A percentile compares a stretch with the other conserved stretches of the same genome.
Evolutionary conservation across 1,140 invertebrate genomes (phyloP).

Genomic region (Leptinotarsa defecta): DNA sequence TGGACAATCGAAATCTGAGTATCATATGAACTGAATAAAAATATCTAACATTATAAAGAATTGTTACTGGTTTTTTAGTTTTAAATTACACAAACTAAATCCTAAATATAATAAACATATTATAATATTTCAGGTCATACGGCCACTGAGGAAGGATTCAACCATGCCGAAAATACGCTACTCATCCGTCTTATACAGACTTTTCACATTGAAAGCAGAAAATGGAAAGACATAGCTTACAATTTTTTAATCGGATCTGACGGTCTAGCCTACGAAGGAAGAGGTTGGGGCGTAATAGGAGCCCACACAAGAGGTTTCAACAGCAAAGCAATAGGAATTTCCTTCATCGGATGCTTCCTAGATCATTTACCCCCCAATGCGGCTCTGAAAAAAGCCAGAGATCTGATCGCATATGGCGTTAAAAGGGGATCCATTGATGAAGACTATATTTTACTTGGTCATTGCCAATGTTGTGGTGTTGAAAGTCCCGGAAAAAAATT

Average conservation of each 20-base stretch:
- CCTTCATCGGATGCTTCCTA: constrained; percentile 67
- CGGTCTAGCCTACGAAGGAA: constrained; percentile 61
- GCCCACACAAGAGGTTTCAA: constrained; percentile 71
- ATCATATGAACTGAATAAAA: too few relatives aligned
- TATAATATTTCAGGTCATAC: constrained; percentile 55
- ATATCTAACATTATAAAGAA: too few relatives aligned
- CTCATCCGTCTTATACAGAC: constrained; percentile 57
- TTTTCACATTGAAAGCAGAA: constrained; percentile 56
- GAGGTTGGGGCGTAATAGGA: constrained; percentile 69
- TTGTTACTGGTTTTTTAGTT: too few relatives aligned
- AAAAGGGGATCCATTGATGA: constrained; percentile 55
- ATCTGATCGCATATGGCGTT: constrained; percentile 56
- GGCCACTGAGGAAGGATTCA: constrained; percentile 57
- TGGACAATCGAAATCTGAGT: too few relatives aligned
- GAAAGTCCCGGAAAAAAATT: constrained; percentile 55
- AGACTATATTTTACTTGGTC: constrained; percentile 60
- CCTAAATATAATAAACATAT: background rate
- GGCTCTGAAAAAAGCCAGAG: constrained; percentile 52
- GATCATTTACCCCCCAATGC: constrained; percentile 51
- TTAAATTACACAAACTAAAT: too few relatives aligned
- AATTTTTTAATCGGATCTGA: constrained; percentile 64
- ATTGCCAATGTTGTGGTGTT: constrained; percentile 58
- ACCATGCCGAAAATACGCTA: constrained; percentile 55
- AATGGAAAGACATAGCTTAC: constrained; percentile 59
- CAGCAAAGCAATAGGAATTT: constrained; percentile 64